These are phyloP conservation scores for Fratercula arctica DNA, from an alignment of 2,797 vertebrate species.

Conservation along the genomic window DNA sequence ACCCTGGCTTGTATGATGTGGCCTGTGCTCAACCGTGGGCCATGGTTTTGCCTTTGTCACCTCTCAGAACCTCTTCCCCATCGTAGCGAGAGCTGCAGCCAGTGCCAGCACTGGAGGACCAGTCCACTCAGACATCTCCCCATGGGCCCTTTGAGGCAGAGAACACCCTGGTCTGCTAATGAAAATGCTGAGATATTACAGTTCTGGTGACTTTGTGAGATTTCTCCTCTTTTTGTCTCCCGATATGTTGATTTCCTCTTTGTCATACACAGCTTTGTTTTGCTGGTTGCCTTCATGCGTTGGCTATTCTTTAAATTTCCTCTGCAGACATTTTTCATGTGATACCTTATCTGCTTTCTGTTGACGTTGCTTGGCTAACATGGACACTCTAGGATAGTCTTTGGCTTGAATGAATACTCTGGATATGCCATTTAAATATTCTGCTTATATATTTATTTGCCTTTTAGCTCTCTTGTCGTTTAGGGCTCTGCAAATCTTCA, in stretches of 20 bases:
- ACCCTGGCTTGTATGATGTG: background rate
- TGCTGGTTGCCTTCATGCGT: background rate
- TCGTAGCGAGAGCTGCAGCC: background rate
- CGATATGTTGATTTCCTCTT: background rate
- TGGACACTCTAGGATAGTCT: background rate
- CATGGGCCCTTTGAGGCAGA: background rate
- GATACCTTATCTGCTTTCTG: background rate
- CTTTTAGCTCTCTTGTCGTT: background rate
- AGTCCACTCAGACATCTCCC: background rate
- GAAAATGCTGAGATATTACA: background rate
- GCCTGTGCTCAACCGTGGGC: background rate
- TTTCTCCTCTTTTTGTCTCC: background rate
- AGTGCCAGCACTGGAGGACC: background rate
- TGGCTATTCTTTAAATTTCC: background rate
- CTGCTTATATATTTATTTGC: background rate
- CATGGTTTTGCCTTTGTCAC: background rate
- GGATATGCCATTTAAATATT: background rate
- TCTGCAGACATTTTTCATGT: background rate
- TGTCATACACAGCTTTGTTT: background rate
- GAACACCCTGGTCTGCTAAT: background rate
- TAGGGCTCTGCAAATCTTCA: background rate
- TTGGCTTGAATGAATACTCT: background rate
- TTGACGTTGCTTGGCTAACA: background rate
- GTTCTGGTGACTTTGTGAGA: background rate
- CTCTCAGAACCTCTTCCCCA: background rate